A percentile compares a stretch with the other conserved stretches of the same genome.
phyloP scores from a whole-genome alignment of 2,888 invertebrate genomes.

The Drosophila greeni region DNA sequence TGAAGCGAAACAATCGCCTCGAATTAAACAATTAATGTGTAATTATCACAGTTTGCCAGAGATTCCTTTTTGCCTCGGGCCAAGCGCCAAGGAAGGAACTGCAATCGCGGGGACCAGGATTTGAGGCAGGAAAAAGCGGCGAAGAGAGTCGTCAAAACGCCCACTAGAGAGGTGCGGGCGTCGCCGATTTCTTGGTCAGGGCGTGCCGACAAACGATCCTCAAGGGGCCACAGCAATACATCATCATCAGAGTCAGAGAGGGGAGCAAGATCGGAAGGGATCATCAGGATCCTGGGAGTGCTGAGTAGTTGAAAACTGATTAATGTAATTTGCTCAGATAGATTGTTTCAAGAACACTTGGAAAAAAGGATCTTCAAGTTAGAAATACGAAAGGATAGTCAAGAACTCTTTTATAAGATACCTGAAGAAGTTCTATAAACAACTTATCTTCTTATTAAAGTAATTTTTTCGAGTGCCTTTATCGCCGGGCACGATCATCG shows the following conservation, averaged over 20 bases:
- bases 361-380: background rate
- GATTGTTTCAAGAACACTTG: constrained; percentile 10
- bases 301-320: constrained; percentile 43
- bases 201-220: constrained; percentile 49
- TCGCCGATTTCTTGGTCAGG: constrained; percentile 35
- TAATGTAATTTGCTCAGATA: constrained; percentile 37
- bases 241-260: constrained; percentile 37
- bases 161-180: constrained; percentile 54
- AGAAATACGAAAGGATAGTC: no score
- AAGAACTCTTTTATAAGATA: no score
- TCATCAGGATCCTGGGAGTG: constrained; percentile 39
- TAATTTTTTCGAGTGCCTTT: constrained; percentile 10
- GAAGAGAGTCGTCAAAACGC: constrained; percentile 66
- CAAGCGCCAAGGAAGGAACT: constrained; percentile 35
- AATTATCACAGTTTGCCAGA: constrained; percentile 74
- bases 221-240: constrained; percentile 34
- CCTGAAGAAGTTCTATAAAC: no score
- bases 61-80: constrained; percentile 33
- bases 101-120: constrained; percentile 1
- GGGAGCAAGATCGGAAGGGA: constrained; percentile 4
- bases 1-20: constrained; percentile 48
- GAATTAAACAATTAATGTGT: constrained; percentile 76
- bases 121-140: constrained; percentile 5
- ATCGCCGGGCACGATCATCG: constrained; percentile 9
- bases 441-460: no score